Base-by-base conservation (phyloP, 2,113 vertebrate genomes). In the Ophiodon elongatus region DNA sequence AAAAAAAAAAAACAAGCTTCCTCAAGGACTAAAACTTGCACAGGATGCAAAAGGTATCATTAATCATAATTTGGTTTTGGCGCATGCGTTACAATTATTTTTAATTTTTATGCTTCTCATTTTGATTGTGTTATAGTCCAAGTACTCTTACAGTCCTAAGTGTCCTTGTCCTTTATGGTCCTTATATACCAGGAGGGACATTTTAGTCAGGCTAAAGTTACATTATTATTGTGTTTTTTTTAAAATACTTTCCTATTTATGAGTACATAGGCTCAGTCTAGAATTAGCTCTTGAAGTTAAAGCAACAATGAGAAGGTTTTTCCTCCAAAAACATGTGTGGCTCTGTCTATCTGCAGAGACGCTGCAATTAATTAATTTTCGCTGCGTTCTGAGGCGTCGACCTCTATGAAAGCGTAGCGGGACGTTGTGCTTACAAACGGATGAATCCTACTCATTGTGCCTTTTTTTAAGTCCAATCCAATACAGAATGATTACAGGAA, bases 191-290 rank as follows among this genome's bases (percentile, higher is more conserved):
- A 41, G 1, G 7, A 39, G 35, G 31, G 8, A 29, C 27, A 27
- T 31, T n/a, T 33, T 3, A 43, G 41, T 13, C 43, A 15, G 41
- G 6, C 45, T 54, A 23, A 37, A 29, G 33, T 15, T 41, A 14
- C 45, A 56, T 41, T n/a, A 76, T 27, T 29, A 29, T 67, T 67
- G 13, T 66, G n/a, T 43, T 43, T 67, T 41, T 41, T 67, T 41
- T 41, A 25, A 65, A 8, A 35, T 23, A 37, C 59, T 21, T 63
- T 39, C 21, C 1, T 19, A 5, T 13, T 63, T 33, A 63, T 31
- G 2, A 65, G 23, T 37, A 23, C 33, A 15, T 45, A 19, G 15
- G 14, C 8, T 67, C 37, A 39, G 39, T 27, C 8, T 47, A 31
- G 8, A 70, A 33, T 27, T 50, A 5, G 27, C 66, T 69, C 66